Evolutionary conservation across 2,797 vertebrate species (phyloP), one percentile per base, ranked within the genome.

Genomic region (Aotus griseimembra): DNA sequence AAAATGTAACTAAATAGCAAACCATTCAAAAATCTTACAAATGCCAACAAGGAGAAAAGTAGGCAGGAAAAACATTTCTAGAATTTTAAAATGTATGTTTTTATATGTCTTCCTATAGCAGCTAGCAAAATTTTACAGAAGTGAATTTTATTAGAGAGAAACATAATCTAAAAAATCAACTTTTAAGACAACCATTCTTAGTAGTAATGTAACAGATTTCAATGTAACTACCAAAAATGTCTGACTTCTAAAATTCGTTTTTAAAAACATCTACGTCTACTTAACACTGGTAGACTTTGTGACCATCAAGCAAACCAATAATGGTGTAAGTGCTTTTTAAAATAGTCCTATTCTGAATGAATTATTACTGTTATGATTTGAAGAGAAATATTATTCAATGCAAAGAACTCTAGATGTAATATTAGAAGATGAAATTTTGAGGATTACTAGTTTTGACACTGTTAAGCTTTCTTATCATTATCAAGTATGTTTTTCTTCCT

Each of bases 71-170:
- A 76, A 90, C 91, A 95, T 88, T 95, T 94, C 72, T 92, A 77
- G 77, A 94, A 58, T 55, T 94, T 55, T 94, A 95, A 96, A 90
- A 80, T 73, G 30, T 88, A 96, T 89, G 67, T 88, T 96, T 96
- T 88, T 96, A 96, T 88, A 95, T 52, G 41, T 94, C 73, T 92
- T 96, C 87, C 82, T 83, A 96, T 57, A 94, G 92, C 41, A 96
- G 80, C 44, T 91, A 82, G 90, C 44, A 96, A 97, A 97, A 88
- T 93, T 96, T 96, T 97, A 96, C 55, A 88, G 73, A 97, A 87
- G 67, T 90, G 39, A 94, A 97, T 93, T 97, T 97, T 95, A 96
- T 91, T 93, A 96, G 44, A 58, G 55, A 97, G 80, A 97, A 97
- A 96, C 36, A 79, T 12, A 90, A 58, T 75, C 50, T 88, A 96